phyloP scores from a whole-genome alignment of 2,113 vertebrate species.

The Cynocephalus volans region DNA sequence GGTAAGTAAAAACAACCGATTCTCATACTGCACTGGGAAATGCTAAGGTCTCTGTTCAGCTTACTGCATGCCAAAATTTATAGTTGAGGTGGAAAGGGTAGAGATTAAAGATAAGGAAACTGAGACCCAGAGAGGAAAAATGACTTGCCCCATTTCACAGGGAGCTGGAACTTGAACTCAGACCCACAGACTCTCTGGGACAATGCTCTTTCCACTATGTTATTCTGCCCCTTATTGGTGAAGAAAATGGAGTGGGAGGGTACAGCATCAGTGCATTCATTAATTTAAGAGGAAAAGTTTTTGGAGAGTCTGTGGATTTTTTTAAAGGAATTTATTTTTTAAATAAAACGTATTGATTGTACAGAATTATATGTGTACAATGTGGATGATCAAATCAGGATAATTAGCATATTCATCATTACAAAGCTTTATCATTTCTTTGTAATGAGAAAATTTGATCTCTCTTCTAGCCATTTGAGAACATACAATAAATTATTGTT shows the following conservation, averaged over 20 bases:
- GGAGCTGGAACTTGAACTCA: neutral
- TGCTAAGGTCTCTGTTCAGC: neutral
- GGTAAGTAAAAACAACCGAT: neutral
- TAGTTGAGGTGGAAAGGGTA: neutral
- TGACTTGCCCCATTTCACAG: neutral
- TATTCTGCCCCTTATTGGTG: neutral
- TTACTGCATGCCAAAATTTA: neutral
- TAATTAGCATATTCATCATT: too few relatives aligned
- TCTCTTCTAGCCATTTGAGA: too few relatives aligned
- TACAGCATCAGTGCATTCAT: rapidly evolving
- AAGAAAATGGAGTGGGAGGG: neutral
- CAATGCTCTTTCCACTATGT: neutral
- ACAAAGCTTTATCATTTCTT: too few relatives aligned
- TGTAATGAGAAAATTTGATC: too few relatives aligned
- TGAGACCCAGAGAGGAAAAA: neutral
- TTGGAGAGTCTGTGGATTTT: neutral
- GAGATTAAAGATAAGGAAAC: neutral
- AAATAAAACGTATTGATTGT: too few relatives aligned
- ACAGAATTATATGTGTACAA: too few relatives aligned
- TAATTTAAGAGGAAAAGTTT: neutral
- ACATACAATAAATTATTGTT: too few relatives aligned
- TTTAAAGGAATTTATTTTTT: too few relatives aligned
- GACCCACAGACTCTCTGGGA: neutral
- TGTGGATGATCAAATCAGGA: too few relatives aligned
- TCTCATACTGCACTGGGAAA: neutral